A percentile compares a stretch with the other conserved stretches of the same genome.
Evolutionary conservation across 2,797 vertebrate species (phyloP).

Genomic region (Sarcophilus harrisii): DNA sequence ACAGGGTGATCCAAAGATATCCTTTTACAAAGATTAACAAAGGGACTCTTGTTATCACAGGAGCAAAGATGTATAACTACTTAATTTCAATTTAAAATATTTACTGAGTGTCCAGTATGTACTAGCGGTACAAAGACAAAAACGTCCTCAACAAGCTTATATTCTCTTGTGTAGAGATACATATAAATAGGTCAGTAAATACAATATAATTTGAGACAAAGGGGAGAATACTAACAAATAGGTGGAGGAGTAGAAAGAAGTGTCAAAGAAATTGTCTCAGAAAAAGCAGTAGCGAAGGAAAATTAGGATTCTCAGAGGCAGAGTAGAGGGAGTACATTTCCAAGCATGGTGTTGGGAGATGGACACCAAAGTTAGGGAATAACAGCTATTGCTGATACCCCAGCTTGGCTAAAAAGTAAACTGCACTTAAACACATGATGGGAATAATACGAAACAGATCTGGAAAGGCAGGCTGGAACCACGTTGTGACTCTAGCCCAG

Average conservation of each 20-base stretch:
- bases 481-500: background rate
- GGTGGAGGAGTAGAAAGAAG: background rate
- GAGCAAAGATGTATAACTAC: background rate
- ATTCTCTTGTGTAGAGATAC: background rate
- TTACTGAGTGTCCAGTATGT: background rate
- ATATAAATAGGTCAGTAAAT: background rate
- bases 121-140: background rate
- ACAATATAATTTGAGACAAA: background rate
- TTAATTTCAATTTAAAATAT: background rate
- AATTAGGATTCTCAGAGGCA: background rate
- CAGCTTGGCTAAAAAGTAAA: background rate
- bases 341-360: background rate
- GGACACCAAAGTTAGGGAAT: background rate
- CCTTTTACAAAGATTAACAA: conserved; percentile 38
- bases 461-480: background rate
- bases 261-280: background rate
- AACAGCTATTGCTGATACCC: background rate
- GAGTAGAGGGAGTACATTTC: background rate
- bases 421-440: background rate
- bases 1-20: background rate
- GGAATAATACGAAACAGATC: background rate
- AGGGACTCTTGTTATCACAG: background rate
- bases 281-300: background rate
- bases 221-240: background rate
- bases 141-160: background rate